Conservation (phyloP, 2,113 vertebrate species). For the Marmota monax region DNA sequence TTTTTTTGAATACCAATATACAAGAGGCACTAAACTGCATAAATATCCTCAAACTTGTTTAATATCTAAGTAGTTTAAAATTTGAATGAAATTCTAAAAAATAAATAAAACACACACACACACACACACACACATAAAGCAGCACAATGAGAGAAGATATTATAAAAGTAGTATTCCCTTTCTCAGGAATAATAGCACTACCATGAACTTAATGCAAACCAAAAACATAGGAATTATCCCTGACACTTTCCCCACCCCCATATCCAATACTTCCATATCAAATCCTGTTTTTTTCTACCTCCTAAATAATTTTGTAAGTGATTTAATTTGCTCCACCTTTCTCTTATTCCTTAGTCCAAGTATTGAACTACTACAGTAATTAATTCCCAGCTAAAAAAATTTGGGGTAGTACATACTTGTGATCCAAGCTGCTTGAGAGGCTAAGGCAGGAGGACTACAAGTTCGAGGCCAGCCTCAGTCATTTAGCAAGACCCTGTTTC, state of each 20-base stretch:
- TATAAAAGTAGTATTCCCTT: neutral
- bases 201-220: neutral
- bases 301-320: neutral
- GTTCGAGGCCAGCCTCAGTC: too few relatives aligned
- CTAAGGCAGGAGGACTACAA: too few relatives aligned
- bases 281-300: neutral
- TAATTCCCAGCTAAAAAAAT: neutral
- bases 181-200: neutral
- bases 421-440: too few relatives aligned
- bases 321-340: neutral
- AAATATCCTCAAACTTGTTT: conserved; percentile 15
- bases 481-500: too few relatives aligned
- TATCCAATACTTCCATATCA: neutral
- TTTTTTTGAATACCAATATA: neutral
- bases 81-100: conserved; percentile 23
- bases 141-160: neutral
- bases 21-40: neutral
- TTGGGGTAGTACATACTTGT: too few relatives aligned
- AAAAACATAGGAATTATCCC: neutral
- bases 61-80: conserved; percentile 41
- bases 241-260: neutral
- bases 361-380: neutral
- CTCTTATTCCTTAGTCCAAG: neutral
- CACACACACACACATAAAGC: neutral
- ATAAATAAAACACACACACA: neutral